A percentile compares a stretch with the other conserved stretches of the same genome.
Conservation (phyloP, 2,888 invertebrate species). For the Notocelia uddmanniana region DNA sequence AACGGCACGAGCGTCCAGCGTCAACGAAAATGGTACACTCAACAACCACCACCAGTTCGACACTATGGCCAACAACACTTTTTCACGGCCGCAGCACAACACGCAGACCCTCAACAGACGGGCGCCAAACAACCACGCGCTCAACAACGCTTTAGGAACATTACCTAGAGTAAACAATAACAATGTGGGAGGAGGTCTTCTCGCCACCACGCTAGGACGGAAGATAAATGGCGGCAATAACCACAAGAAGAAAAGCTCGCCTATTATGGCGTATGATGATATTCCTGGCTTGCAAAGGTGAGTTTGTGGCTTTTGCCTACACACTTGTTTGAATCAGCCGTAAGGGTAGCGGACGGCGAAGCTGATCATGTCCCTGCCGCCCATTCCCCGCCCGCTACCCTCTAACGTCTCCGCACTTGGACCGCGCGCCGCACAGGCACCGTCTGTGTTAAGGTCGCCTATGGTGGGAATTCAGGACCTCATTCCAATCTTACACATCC, state of each 20-base stretch:
- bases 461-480: too few species aligned
- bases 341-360: too few species aligned
- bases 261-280: slow-evolving; percentile 86
- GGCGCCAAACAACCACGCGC: slow-evolving; percentile 68
- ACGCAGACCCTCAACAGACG: slow-evolving; percentile 79
- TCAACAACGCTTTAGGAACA: slow-evolving; percentile 79
- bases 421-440: too few species aligned
- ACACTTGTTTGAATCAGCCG: too few species aligned
- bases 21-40: slow-evolving; percentile 79
- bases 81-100: slow-evolving; percentile 65
- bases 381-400: too few species aligned
- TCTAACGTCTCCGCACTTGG: too few species aligned
- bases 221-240: slow-evolving; percentile 84
- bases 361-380: too few species aligned
- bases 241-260: slow-evolving; percentile 81
- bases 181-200: slow-evolving; percentile 65
- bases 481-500: too few species aligned
- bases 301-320: slow-evolving; percentile 32
- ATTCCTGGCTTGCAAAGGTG: slow-evolving; percentile 85
- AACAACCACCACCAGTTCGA: slow-evolving; percentile 72
- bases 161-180: slow-evolving; percentile 78
- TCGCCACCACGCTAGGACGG: slow-evolving; percentile 78
- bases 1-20: slow-evolving; percentile 92
- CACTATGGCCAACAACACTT: slow-evolving; percentile 64
- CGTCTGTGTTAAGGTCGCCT: too few species aligned